Evolutionary conservation across 2,797 vertebrate species (phyloP).

Genomic region (Scleropages formosus): DNA sequence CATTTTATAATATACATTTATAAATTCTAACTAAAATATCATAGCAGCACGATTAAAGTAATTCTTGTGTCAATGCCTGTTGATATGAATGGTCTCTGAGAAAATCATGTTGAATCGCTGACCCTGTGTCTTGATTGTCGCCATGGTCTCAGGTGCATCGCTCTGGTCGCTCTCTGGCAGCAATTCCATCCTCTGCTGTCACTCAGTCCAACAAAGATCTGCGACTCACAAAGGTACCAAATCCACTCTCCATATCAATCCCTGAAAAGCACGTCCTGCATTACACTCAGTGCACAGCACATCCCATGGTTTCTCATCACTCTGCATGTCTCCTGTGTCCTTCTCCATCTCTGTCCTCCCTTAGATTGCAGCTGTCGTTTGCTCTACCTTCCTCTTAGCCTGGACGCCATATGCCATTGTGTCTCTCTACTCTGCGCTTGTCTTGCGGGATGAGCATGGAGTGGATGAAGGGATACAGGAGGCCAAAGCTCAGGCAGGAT

Average conservation of each 20-base stretch:
- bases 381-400: slow-evolving; percentile 54
- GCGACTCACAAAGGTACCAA: slow-evolving; percentile 53
- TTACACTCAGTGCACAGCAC: not conserved
- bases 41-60: too few relatives aligned
- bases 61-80: not conserved
- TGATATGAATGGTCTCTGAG: not conserved
- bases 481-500: too few relatives aligned
- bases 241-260: not conserved
- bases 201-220: slow-evolving; percentile 52
- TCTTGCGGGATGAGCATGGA: slow-evolving; percentile 41
- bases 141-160: slow-evolving; percentile 48
- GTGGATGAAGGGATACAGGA: not conserved
- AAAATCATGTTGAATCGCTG: not conserved
- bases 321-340: not conserved
- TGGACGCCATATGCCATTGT: slow-evolving; percentile 56
- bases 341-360: not conserved
- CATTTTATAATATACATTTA: too few relatives aligned
- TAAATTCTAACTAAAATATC: too few relatives aligned
- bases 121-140: not conserved
- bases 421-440: slow-evolving; percentile 55
- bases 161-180: slow-evolving; percentile 50
- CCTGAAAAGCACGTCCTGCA: not conserved
- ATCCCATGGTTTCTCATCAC: too few relatives aligned
- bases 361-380: slow-evolving; percentile 59
- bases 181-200: slow-evolving; percentile 51